These are phyloP conservation scores for Pongo pygmaeus DNA, from an alignment of 2,113 vertebrate genomes.

Conservation along the genomic window DNA sequence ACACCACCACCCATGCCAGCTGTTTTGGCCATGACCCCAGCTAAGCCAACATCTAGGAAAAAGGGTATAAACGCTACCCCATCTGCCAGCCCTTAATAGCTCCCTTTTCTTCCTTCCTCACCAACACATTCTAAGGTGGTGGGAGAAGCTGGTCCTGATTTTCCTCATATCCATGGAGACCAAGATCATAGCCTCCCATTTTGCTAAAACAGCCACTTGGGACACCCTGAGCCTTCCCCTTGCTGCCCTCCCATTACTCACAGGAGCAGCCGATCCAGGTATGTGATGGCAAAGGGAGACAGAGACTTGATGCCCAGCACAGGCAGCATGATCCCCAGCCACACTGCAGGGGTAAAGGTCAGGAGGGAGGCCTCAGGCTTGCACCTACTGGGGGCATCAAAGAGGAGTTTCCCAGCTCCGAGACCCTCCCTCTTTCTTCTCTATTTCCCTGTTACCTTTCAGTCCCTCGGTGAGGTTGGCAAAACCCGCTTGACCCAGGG, in stretches of 20 bases:
- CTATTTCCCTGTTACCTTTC: conserved; percentile 84
- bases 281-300: conserved; percentile 92
- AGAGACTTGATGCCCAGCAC: conserved; percentile 95
- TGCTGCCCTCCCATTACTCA: conserved; percentile 82
- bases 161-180: conserved; percentile 7
- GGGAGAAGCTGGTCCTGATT: conserved; percentile 32
- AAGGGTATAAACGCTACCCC: not conserved
- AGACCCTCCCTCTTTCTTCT: not conserved
- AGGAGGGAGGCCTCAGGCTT: not conserved
- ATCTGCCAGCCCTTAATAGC: not conserved
- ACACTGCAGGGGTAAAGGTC: conserved; percentile 85
- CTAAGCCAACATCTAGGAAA: not conserved
- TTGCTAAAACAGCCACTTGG: not conserved
- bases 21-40: not conserved
- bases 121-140: conserved; percentile 16
- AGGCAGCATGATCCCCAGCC: conserved; percentile 96
- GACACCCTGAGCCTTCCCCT: not conserved
- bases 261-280: conserved; percentile 94
- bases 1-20: not conserved
- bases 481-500: conserved; percentile 94
- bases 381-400: not conserved
- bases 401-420: not conserved
- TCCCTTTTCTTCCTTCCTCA: conserved; percentile 43
- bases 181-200: not conserved
- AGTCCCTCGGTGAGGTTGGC: conserved; percentile 93